Evolutionary conservation across 2,797 vertebrate genomes (phyloP), one percentile per base, ranked within the genome.

Genomic region (Cottoperca gobio): DNA sequence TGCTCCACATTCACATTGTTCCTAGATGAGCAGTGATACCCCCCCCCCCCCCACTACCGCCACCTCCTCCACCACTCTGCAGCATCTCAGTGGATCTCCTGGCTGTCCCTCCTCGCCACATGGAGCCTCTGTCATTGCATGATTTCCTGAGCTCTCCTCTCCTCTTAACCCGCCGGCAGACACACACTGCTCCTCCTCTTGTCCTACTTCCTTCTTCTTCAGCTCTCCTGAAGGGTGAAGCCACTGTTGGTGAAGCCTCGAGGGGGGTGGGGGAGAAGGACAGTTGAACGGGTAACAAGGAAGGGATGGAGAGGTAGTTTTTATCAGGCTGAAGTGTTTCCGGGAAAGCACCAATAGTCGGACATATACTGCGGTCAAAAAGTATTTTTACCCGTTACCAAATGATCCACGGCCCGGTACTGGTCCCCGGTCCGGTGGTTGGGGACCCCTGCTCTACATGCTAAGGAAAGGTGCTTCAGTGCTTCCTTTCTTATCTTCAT

Each of bases 121-220:
- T 78, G 68, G 69, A 55, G 66, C 45, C 66, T 17, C 82, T 26
- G 40, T 65, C 68, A 21, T 24, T 6, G 45, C 45, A 52, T 48
- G 17, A 69, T 61, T 71, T 49, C 70, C 57, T 33, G 4, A 16
- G 2, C 65, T 43, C 67, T 48, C 24, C 49, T 42, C 57, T 45
- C n/a, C 59, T 65, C 72, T 79, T 53, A 31, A 69, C 59, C 64
- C 11, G 13, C 78, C 40, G 57, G 75, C 53, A 81, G 46, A 73
- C 77, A 52, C 61, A 55, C 67, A 11, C 68, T 52, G 42, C 77
- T 86, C 85, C 81, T 92, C 86, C 81, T 89, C 52, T 84, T 89
- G 89, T 83, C 90, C 92, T 93, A 89, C 84, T 93, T 94, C 89
- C 80, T 72, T 83, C 71, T 69, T 85, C 78, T 70, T 82, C 86